A percentile compares a stretch with the other conserved stretches of the same genome.
Evolutionary conservation across 2,113 vertebrate species (phyloP).

Genomic region (Cololabis saira): DNA sequence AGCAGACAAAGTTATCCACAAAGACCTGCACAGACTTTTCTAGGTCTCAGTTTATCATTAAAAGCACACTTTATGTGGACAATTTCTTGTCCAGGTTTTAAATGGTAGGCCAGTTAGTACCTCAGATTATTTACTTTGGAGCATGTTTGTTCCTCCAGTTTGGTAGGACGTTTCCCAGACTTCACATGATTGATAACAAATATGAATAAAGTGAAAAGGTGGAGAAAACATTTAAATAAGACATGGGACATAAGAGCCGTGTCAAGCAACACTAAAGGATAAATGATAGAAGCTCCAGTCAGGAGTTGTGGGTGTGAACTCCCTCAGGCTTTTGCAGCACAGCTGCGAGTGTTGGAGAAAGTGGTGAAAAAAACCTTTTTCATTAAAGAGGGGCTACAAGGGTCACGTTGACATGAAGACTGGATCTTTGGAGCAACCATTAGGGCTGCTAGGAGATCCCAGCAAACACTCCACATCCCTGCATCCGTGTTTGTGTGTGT

Average conservation of each 20-base stretch:
- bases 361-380: conserved; percentile 77
- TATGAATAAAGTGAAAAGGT: conserved; percentile 20
- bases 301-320: conserved; percentile 26
- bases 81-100: neutral
- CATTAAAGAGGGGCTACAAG: conserved; percentile 55
- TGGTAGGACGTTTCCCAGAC: conserved; percentile 48
- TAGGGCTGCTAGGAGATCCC: conserved; percentile 71
- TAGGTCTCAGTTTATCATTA: no score
- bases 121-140: conserved; percentile 5
- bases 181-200: conserved; percentile 24
- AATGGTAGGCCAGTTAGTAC: neutral
- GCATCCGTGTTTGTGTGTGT: conserved; percentile 20
- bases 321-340: conserved; percentile 27
- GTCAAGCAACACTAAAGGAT: neutral
- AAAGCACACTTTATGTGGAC: no score
- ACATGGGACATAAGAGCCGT: neutral
- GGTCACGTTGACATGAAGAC: conserved; percentile 73
- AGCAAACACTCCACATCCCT: conserved; percentile 11
- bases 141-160: conserved; percentile 20
- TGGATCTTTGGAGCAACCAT: conserved; percentile 47
- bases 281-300: conserved; percentile 27
- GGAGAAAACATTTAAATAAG: conserved; percentile 30
- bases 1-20: no score
- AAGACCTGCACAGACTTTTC: no score
- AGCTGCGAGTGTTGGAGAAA: conserved; percentile 61